These are phyloP conservation scores for Axis porcinus DNA, from an alignment of 2,113 vertebrate species.

Conservation along the genomic window DNA sequence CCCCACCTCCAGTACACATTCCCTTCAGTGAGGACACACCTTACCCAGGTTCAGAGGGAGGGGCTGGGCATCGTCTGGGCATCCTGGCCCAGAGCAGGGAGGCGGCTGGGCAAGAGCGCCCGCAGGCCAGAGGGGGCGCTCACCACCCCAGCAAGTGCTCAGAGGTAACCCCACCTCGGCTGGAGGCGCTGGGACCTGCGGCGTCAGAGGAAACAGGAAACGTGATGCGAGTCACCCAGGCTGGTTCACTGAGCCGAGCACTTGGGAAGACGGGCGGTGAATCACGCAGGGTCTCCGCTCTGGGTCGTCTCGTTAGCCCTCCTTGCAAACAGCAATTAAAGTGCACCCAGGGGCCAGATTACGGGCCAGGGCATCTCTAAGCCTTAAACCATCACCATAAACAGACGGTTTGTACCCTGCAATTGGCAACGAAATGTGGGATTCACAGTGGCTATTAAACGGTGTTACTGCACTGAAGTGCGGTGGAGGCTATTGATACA, in stretches of 20 bases:
- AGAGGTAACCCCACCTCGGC: background rate
- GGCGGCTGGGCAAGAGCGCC: rapidly evolving
- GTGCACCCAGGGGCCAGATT: background rate
- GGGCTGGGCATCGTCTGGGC: rapidly evolving
- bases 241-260: background rate
- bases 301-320: background rate
- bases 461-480: background rate
- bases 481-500: background rate
- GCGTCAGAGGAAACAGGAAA: background rate
- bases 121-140: background rate
- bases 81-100: background rate
- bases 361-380: background rate
- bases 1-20: too few species aligned
- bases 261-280: background rate
- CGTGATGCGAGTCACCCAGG: background rate
- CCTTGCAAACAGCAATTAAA: background rate
- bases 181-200: background rate
- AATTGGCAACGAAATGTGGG: background rate
- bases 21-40: background rate
- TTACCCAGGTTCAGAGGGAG: background rate
- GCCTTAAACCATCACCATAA: background rate
- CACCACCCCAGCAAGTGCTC: background rate
- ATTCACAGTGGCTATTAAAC: background rate
- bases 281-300: background rate
- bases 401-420: background rate